Evolutionary conservation across 2,113 vertebrate genomes (phyloP).

Genomic region (Ammodytes dubius): DNA sequence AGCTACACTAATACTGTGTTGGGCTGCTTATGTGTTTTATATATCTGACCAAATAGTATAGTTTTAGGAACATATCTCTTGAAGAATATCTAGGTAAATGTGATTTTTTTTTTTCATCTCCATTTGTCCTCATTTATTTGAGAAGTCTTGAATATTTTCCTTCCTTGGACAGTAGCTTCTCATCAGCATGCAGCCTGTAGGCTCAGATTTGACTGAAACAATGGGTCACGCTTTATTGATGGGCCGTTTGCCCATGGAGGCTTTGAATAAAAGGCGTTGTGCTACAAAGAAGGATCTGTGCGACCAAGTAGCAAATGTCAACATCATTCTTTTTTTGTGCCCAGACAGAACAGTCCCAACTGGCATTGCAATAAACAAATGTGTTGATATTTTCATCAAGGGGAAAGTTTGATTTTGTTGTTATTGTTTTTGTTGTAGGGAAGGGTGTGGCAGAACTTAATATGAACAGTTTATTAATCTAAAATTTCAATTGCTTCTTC

Average conservation of each 20-base stretch:
- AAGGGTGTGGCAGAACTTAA: background rate
- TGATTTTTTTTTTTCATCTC: background rate
- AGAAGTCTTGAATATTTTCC: conserved; percentile 11
- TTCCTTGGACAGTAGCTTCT: conserved; percentile 24
- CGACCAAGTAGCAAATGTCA: conserved; percentile 67
- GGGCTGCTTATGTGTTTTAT: conserved; percentile 1
- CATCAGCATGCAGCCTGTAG: conserved; percentile 48
- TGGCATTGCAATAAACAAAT: conserved; percentile 25
- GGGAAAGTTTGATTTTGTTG: background rate
- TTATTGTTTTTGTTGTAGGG: background rate
- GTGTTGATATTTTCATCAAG: background rate
- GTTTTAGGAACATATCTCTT: background rate
- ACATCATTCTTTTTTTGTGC: conserved; percentile 58
- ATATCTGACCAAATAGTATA: background rate
- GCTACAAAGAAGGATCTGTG: conserved; percentile 78
- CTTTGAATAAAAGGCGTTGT: conserved; percentile 72
- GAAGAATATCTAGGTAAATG: background rate
- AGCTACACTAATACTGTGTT: background rate
- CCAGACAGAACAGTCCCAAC: conserved; percentile 27
- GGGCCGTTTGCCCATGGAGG: conserved; percentile 72
- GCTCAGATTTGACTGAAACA: conserved; percentile 67
- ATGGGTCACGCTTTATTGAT: conserved; percentile 77
- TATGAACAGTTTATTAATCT: background rate
- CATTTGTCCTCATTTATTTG: background rate
- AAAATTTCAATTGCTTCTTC: background rate